Base-by-base conservation (phyloP, 2,797 vertebrate species). In the Lacerta agilis region DNA sequence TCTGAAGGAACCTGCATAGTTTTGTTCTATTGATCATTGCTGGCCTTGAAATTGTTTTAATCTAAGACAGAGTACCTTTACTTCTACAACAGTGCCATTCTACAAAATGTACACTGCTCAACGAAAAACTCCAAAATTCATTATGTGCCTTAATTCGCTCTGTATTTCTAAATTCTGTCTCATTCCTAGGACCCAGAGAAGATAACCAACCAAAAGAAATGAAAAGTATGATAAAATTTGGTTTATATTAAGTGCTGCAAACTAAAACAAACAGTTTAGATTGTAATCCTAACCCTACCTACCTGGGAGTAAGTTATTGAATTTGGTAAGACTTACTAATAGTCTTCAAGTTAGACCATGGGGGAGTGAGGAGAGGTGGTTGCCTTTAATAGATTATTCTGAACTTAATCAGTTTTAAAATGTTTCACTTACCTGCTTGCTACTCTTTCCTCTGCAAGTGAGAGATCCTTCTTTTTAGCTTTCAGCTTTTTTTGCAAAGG, bases 341-440 rank as follows among this genome's bases (percentile, higher is more conserved):
- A 17, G 6, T 43, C 13, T 17, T 73, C 36, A 38, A 73, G 71
- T 38, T 13, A 33, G 17, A 73, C 15, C n/a, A 5, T 2, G 15
- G n/a, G 69, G n/a, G 69, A 73, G 61, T 64, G 61, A 23, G 61
- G 33, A 33, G 17, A 18, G 33, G 1, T 36, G 71, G 71, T 10
- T 61, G 17, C 18, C 49, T 58, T 58, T 61, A 58, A 61, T 4
- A 10, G 7, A 58, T 33, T 18, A 61, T 33, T 13, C 18, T 58
- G 18, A 61, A 2, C 8, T 73, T 76, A 41, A 29, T 25, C 64
- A 41, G 27, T 64, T n/a, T 61, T 41, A 27, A n/a, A 23, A 2
- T 38, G 41, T 38, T 2, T 58, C 20, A 93, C 93, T 82, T 87
- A 97, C 97, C 96, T 96, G 82, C 82, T 66, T n/a, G 93, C 91